Evolutionary conservation across 2,888 invertebrate species (phyloP).

Genomic region (Morpho helenor): DNA sequence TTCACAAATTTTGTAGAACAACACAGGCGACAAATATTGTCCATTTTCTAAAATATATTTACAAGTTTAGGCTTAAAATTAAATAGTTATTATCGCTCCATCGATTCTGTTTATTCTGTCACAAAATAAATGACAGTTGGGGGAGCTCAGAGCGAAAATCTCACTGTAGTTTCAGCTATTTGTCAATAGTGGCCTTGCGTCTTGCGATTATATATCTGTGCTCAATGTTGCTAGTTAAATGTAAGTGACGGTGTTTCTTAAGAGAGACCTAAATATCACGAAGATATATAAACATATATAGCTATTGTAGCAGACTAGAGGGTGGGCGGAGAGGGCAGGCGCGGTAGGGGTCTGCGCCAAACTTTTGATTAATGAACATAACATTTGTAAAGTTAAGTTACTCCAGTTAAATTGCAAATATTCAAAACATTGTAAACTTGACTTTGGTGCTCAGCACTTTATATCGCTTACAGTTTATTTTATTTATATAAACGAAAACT

Average conservation of each 20-base stretch:
- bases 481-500: too few relatives aligned
- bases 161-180: conserved; percentile 43
- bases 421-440: conserved; percentile 58
- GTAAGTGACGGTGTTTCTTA: conserved; percentile 34
- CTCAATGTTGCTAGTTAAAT: conserved; percentile 47
- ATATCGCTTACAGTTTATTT: conserved; percentile 5
- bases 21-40: conserved; percentile 66
- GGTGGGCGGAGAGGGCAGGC: conserved; percentile 49
- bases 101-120: conserved; percentile 47
- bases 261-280: conserved; percentile 50
- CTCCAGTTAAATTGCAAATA: conserved; percentile 64
- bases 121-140: conserved; percentile 46
- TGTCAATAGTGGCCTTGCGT: conserved; percentile 59
- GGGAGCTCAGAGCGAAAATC: neutral
- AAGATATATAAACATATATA: conserved; percentile 26
- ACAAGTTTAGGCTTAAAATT: conserved; percentile 29
- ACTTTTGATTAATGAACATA: conserved; percentile 78
- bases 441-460: conserved; percentile 33
- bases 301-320: conserved; percentile 46
- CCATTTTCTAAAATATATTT: conserved; percentile 47
- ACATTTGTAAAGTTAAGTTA: conserved; percentile 72
- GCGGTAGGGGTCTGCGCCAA: conserved; percentile 67
- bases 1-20: conserved; percentile 77
- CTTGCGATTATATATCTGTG: conserved; percentile 19
- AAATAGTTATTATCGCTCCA: conserved; percentile 19